Base-by-base conservation (phyloP, 2,888 invertebrate species). In the Caenorhabditis becei region DNA sequence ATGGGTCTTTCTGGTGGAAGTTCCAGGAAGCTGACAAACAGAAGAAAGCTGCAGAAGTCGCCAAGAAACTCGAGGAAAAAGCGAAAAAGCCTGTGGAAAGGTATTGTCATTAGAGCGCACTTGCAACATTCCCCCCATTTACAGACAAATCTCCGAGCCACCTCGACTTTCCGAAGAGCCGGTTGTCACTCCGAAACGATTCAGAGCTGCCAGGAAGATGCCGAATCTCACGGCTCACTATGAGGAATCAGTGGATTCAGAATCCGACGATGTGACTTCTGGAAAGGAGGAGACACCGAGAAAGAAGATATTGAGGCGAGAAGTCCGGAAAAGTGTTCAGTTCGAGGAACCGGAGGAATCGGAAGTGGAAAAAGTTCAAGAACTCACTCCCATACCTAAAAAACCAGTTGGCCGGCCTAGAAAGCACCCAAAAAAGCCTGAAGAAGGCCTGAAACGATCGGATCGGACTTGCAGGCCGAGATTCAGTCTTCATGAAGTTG, bases 61-160 rank as follows among this genome's bases (percentile, higher is more conserved):
- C 51, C 18, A n/a, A n/a, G n/a, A n/a, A n/a, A n/a, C n/a, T n/a
- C n/a, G n/a, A n/a, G n/a, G 51, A 51, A 51, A 44, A 44, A 32
- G 32, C 32, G 32, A 10, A 32, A 32, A 35, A 35, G 35, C 8
- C 35, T 35, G 8, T 11, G 47, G 11, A 4, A 51, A 51, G 51
- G 51, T 51, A 47, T 47, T 47, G 16, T 47, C n/a, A n/a, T n/a
- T n/a, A n/a, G n/a, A n/a, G n/a, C n/a, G n/a, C n/a, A n/a, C n/a
- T n/a, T n/a, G n/a, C 14, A 44, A 44, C 4, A 44, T 11, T 51
- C 8, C 20, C n/a, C n/a, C n/a, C n/a, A n/a, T 20, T 51, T 51
- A 4, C 51, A 56, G 56, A 56, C 32, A 56, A n/a, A n/a, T 56
- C n/a, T 56, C 56, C 2, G 32, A 2, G n/a, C 56, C 56, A 32